phyloP scores from a whole-genome alignment of 64 coral and sea anemone species.

The Stichodactyla mertensii region DNA sequence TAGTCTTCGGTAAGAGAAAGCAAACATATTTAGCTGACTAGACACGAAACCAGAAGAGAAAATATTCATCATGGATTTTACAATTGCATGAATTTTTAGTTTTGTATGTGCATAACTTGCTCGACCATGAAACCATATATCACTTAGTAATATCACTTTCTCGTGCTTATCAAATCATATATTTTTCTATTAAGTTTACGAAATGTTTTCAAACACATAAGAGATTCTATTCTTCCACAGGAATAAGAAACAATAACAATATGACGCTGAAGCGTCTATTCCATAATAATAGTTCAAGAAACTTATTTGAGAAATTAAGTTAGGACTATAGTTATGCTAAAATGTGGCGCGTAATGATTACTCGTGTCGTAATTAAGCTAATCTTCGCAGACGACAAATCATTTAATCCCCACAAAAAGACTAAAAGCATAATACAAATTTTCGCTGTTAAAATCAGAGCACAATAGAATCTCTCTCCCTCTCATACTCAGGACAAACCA shows the following conservation, averaged over 20 bases:
- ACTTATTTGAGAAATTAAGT: too few species aligned
- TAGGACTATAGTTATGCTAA: not conserved
- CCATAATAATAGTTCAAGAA: too few species aligned
- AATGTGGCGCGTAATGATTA: not conserved
- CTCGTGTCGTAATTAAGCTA: not conserved
- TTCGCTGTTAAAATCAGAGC: too few species aligned
- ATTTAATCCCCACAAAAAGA: not conserved
- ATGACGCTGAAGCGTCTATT: too few species aligned
- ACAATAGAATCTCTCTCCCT: not conserved
- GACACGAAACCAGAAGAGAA: not conserved
- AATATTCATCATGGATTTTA: not conserved
- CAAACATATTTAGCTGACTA: not conserved
- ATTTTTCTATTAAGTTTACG: too few species aligned
- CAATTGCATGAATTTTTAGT: not conserved
- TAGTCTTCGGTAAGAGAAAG: not conserved
- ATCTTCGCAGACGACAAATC: not conserved
- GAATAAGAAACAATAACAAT: too few species aligned
- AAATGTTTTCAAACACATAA: too few species aligned
- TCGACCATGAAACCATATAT: not conserved
- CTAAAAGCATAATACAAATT: not conserved
- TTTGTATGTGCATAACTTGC: not conserved
- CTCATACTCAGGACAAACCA: not conserved
- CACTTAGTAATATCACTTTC: not conserved
- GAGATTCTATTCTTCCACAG: too few species aligned
- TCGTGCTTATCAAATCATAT: too few species aligned